Conservation (phyloP, 2,888 invertebrate genomes). For the Apamea crenata region DNA sequence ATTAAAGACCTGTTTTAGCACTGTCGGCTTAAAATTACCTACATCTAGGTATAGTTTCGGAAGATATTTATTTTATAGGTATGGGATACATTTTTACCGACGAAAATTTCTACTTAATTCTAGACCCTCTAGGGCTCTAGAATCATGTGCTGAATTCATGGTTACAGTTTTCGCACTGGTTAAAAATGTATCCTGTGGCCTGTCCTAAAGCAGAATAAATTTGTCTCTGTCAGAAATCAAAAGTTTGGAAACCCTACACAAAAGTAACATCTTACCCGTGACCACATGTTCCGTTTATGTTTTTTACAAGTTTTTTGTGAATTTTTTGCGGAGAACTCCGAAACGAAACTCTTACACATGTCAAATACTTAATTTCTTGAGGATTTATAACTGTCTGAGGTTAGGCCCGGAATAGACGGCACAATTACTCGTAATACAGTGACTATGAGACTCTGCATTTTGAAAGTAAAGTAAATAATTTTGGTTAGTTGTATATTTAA, state of each 20-base stretch:
- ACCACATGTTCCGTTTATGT: conserved; percentile 68
- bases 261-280: conserved; percentile 51
- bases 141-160: too few species aligned
- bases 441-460: background rate
- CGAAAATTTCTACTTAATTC: too few species aligned
- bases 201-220: background rate
- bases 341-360: conserved; percentile 72
- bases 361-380: conserved; percentile 77
- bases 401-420: conserved; percentile 20
- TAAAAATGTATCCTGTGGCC: too few species aligned
- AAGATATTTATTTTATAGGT: too few species aligned
- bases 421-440: too few species aligned
- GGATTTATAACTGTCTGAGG: conserved; percentile 75
- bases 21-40: background rate
- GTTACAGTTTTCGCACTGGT: too few species aligned
- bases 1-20: background rate
- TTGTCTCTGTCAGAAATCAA: background rate
- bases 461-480: background rate
- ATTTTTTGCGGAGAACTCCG: conserved; percentile 62
- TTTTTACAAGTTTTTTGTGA: conserved; percentile 62
- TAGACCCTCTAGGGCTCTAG: too few species aligned
- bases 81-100: too few species aligned
- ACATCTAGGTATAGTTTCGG: background rate
- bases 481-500: too few species aligned
- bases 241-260: conserved; percentile 38